Base-by-base conservation (phyloP, 2,113 vertebrate genomes). In the Xenus cinereus region DNA sequence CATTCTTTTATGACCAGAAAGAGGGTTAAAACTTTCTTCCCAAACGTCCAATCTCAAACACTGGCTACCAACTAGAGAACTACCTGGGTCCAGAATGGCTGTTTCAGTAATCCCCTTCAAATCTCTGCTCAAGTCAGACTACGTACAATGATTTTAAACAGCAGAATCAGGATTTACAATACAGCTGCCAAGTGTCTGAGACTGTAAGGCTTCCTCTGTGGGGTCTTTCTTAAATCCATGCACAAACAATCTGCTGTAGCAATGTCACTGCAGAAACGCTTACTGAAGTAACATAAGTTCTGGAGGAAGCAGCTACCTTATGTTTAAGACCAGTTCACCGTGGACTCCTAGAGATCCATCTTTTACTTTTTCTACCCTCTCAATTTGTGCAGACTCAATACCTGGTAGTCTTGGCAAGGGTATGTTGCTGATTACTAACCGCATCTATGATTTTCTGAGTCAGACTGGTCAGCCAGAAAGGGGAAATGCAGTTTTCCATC, bases 391-490 rank as follows among this genome's bases (percentile, higher is more conserved):
- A 95, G 90, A 71, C 75, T 68, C 84, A 81, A 23, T 67, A 50
- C 28, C 16, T 62, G 27, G 67, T 69, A 88, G 94, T 95, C 84
- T 89, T 88, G 94, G 93, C 68, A 73, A 85, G 77, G 87, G 77
- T 89, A 87, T 26, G 56, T 85, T 95, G 77, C 83, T 50, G 11
- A 74, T 64, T 62, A 71, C 80, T 64, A 80, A 63, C 12, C 4
- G 2, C 85, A 92, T 62, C 91, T 90, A 35, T 57, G 81, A 78
- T 43, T 59, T n/a, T 48, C 37, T 46, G 53, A 83, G 66, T 66
- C 21, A 4, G 2, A n/a, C 19, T 43, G 18, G 35, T 14, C 68
- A 89, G 28, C 30, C 28, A 74, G 83, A 94, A 95, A 63, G 26
- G 24, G 77, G 69, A 91, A 87, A 88, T 56, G 37, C n/a, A 35